Conservation (phyloP, 2,888 invertebrate genomes). For the Eucera pruinosa region DNA sequence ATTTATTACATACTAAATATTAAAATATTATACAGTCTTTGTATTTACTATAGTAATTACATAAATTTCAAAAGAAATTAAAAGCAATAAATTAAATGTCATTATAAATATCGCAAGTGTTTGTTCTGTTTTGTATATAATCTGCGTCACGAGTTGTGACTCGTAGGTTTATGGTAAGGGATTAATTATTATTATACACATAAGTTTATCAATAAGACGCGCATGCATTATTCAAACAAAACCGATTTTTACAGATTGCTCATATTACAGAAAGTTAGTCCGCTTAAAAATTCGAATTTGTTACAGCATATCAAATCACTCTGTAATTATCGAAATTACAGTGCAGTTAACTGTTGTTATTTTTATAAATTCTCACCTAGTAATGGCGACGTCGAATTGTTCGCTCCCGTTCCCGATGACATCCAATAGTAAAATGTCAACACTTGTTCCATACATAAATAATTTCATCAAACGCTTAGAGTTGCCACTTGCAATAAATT, state of each 20-base stretch:
- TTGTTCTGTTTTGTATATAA: too few relatives aligned
- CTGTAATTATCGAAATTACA: constrained; percentile 46
- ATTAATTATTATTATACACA: too few relatives aligned
- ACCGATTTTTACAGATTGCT: constrained; percentile 8
- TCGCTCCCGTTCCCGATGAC: constrained; percentile 21
- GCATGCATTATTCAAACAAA: constrained; percentile 4
- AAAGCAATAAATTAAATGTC: too few relatives aligned
- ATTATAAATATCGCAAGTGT: too few relatives aligned
- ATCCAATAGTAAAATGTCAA: constrained; percentile 41
- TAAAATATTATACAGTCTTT: too few relatives aligned
- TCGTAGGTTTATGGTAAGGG: too few relatives aligned
- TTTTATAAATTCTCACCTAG: constrained; percentile 43
- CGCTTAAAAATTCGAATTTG: constrained; percentile 11
- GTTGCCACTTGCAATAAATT: too few relatives aligned
- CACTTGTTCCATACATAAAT: constrained; percentile 22
- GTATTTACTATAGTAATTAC: too few relatives aligned
- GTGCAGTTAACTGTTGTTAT: constrained; percentile 11
- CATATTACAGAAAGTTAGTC: not conserved
- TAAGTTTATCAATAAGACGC: not conserved
- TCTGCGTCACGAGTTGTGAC: too few relatives aligned
- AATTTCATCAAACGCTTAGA: constrained; percentile 27
- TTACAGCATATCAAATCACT: constrained; percentile 4
- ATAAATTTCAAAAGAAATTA: too few relatives aligned
- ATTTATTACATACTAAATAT: too few relatives aligned
- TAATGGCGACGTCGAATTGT: constrained; percentile 15